Conservation (phyloP, 1,140 invertebrate genomes). For the Drosophila nigromelanica region DNA sequence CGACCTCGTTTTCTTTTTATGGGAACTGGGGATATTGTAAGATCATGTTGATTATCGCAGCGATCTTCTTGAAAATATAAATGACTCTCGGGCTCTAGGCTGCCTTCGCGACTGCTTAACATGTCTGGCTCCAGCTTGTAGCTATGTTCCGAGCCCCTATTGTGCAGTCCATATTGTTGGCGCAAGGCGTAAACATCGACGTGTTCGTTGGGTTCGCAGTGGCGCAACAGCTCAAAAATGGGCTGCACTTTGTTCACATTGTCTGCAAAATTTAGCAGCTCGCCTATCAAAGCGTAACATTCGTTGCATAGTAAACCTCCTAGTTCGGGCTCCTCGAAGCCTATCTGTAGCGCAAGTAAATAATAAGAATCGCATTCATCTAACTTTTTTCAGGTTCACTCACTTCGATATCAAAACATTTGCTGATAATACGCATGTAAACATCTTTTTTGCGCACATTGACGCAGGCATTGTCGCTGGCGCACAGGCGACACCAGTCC, state of each 20-base stretch:
- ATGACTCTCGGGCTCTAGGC: neutral
- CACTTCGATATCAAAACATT: constrained; percentile 66
- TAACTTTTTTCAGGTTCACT: neutral
- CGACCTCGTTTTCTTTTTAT: constrained; percentile 43
- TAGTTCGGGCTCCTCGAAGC: constrained; percentile 51
- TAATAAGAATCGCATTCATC: neutral
- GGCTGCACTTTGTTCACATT: constrained; percentile 66
- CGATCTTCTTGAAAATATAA: neutral
- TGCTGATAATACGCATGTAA: constrained; percentile 52
- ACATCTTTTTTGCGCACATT: constrained; percentile 27
- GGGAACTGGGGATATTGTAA: neutral
- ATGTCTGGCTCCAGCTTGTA: neutral
- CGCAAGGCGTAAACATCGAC: constrained; percentile 41
- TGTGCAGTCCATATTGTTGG: constrained; percentile 41
- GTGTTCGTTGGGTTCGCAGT: constrained; percentile 36
- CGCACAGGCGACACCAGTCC: constrained; percentile 61
- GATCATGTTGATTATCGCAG: neutral
- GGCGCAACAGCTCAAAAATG: constrained; percentile 63
- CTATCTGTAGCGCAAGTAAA: constrained; percentile 33
- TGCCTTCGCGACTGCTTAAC: neutral
- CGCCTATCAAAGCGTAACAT: constrained; percentile 40
- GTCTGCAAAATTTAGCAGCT: constrained; percentile 38
- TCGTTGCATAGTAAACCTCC: constrained; percentile 53
- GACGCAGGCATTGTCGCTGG: constrained; percentile 37
- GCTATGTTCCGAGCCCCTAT: neutral